Evolutionary conservation across 2,888 invertebrate genomes (phyloP).

Genomic region (Bhutanitis thaidina): DNA sequence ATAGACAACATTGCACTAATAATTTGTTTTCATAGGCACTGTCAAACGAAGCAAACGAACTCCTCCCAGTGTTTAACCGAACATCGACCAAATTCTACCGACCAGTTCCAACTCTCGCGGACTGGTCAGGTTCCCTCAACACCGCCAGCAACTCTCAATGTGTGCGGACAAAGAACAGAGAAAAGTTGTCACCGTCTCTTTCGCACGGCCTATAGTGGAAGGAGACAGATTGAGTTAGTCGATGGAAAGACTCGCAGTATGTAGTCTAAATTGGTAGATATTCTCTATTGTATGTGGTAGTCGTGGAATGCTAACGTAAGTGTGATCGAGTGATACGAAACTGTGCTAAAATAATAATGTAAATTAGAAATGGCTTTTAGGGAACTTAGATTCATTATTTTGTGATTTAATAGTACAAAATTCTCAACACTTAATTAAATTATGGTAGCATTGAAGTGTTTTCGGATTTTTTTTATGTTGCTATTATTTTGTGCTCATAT

Average conservation of each 20-base stretch:
- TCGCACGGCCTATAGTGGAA: constrained; percentile 43
- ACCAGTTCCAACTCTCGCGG: constrained; percentile 88
- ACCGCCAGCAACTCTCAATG: constrained; percentile 34
- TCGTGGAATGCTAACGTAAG: neutral
- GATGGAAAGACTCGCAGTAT: neutral
- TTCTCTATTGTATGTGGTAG: constrained; percentile 11
- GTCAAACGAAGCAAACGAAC: constrained; percentile 97
- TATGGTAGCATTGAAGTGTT: neutral
- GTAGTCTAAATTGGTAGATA: neutral
- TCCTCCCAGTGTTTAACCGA: constrained; percentile 98
- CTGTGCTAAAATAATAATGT: neutral
- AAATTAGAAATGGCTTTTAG: neutral
- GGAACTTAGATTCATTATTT: neutral
- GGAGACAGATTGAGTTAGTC: neutral
- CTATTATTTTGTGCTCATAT: too few species aligned
- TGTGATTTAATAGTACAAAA: constrained; percentile 13
- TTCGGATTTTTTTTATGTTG: neutral
- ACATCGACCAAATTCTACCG: constrained; percentile 95
- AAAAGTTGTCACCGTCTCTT: constrained; percentile 45
- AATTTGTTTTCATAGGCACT: constrained; percentile 83
- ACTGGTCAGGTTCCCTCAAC: constrained; percentile 86
- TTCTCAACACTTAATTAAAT: neutral
- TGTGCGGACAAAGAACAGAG: constrained; percentile 34
- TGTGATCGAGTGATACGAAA: neutral
- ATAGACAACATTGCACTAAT: too few species aligned